phyloP scores from a whole-genome alignment of 2,888 invertebrate genomes.

The Bimastos eiseni region DNA sequence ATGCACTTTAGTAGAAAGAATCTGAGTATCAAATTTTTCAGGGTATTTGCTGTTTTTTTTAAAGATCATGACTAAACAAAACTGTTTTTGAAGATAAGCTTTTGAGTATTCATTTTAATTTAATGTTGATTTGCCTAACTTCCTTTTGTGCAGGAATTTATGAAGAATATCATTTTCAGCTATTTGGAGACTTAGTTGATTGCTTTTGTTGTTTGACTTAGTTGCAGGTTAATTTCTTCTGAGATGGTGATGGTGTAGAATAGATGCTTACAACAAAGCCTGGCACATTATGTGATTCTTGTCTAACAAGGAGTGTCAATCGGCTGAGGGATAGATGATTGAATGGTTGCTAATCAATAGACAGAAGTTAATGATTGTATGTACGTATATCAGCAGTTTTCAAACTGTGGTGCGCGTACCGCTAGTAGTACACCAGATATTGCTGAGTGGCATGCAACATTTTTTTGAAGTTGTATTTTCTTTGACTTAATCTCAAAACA shows the following conservation, averaged over 20 bases:
- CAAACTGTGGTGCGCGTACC: no score
- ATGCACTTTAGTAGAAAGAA: neutral
- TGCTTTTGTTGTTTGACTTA: neutral
- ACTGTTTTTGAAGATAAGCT: neutral
- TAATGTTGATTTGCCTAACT: neutral
- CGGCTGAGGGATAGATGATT: no score
- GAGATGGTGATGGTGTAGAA: neutral
- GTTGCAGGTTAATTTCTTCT: neutral
- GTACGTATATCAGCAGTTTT: no score
- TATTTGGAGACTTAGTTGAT: neutral
- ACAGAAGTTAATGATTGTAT: no score
- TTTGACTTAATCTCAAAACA: no score
- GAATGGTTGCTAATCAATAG: no score
- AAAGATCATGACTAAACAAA: no score
- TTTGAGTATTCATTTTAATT: neutral
- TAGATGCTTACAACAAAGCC: neutral
- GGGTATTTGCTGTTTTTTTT: neutral
- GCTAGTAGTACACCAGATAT: no score
- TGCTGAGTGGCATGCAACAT: no score
- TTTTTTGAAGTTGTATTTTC: no score
- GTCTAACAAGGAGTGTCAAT: neutral
- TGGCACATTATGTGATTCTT: neutral
- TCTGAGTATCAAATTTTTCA: neutral
- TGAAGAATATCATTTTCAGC: neutral
- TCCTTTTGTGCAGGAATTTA: neutral